Evolutionary conservation across 2,113 vertebrate species (phyloP).

Genomic region (Speoplatyrhinus poulsoni): DNA sequence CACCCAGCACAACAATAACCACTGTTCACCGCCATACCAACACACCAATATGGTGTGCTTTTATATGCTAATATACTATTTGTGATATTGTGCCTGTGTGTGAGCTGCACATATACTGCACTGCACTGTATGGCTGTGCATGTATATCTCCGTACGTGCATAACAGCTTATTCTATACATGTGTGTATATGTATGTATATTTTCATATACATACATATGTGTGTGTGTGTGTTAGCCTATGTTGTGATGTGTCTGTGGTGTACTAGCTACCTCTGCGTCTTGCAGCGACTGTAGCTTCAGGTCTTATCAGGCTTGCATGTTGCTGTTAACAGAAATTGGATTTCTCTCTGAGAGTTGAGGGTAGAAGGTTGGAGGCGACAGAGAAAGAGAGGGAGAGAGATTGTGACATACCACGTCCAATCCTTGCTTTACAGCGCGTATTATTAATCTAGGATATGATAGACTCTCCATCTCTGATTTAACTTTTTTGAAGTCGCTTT

Average conservation of each 20-base stretch:
- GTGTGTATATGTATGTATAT: constrained; percentile 1
- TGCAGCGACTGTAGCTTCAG: constrained; percentile 41
- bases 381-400: constrained; percentile 14
- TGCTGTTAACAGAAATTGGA: constrained; percentile 71
- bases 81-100: too few relatives aligned
- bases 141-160: too few relatives aligned
- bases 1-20: too few relatives aligned
- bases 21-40: too few relatives aligned
- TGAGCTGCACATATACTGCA: too few relatives aligned
- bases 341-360: constrained; percentile 60
- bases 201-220: background rate
- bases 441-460: constrained; percentile 20
- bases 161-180: too few relatives aligned
- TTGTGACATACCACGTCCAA: constrained; percentile 40
- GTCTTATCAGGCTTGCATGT: constrained; percentile 66
- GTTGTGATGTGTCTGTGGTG: constrained; percentile 36
- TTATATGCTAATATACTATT: too few relatives aligned
- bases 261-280: constrained; percentile 8
- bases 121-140: too few relatives aligned
- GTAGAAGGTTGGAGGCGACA: constrained; percentile 28
- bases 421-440: constrained; percentile 22
- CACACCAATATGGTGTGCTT: too few relatives aligned
- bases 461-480: constrained; percentile 1
- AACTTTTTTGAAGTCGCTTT: constrained; percentile 1
- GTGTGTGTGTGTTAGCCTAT: background rate